Percentiles rank a stretch among this genome's conserved stretches.
phyloP scores from a whole-genome alignment of 2,888 invertebrate species.

The Cheilosia variabilis region DNA sequence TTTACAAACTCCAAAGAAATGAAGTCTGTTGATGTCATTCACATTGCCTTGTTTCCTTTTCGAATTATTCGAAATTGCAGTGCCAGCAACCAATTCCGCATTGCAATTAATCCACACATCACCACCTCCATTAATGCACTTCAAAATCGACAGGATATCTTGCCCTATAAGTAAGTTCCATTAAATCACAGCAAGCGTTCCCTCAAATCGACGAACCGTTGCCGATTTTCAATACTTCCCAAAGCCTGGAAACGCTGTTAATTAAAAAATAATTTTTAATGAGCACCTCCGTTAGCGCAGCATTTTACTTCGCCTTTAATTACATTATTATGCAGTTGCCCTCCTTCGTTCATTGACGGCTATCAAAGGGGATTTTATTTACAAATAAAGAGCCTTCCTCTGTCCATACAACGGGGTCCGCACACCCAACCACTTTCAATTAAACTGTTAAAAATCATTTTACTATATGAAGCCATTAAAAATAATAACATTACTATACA shows the following conservation, averaged over 20 bases:
- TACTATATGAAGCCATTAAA: conserved; percentile 67
- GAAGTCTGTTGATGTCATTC: too few species aligned
- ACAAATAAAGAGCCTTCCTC: conserved; percentile 13
- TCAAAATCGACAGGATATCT: not conserved
- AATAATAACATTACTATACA: conserved; percentile 59
- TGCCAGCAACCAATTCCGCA: not conserved
- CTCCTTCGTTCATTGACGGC: not conserved
- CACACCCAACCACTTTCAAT: conserved; percentile 57
- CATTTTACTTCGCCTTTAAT: conserved; percentile 25
- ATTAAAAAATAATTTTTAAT: conserved; percentile 67
- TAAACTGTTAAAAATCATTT: conserved; percentile 71
- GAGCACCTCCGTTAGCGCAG: conserved; percentile 18
- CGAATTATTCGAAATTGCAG: too few species aligned
- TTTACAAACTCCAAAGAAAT: too few species aligned
- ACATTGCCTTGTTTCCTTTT: too few species aligned
- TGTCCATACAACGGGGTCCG: not conserved
- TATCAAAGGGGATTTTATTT: conserved; percentile 37
- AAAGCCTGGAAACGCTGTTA: conserved; percentile 33
- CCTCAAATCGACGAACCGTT: not conserved
- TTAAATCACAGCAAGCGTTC: not conserved
- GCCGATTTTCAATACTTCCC: conserved; percentile 11
- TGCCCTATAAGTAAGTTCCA: conserved; percentile 15
- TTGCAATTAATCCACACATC: not conserved
- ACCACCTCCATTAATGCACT: not conserved
- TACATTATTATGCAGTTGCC: conserved; percentile 24